Evolutionary conservation across 2,888 invertebrate species (phyloP), one percentile per base, ranked within the genome.

Genomic region (Aphodius sticticus): DNA sequence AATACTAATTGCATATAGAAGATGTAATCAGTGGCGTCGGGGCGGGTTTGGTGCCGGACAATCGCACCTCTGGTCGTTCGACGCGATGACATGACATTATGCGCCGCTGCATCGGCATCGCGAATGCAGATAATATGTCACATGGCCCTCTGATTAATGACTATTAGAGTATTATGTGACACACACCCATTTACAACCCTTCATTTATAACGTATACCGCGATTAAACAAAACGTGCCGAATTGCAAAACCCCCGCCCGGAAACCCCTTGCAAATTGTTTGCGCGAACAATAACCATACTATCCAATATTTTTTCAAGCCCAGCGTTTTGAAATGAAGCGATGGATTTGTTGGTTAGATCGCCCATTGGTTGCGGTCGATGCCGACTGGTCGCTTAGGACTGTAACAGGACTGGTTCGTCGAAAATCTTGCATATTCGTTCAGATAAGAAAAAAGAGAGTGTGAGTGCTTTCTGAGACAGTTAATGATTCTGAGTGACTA

Each of bases 101-200:
- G 85, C 85, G 83, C 84, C 84, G 82, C 81, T 83, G 83, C 81
- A 81, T 80, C 78, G 79, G 81, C 83, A 78, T 79, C 81, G 81
- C 79, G 81, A 82, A 84, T 84, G 81, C 83, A 86, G 87, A 86
- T 87, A 87, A 85, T 85, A 85, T 86, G 84, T 86, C 86, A 84
- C 86, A 86, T 86, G 53, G 26, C 53, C 86, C 83, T 84, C 84
- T 87, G 87, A 87, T 87, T 87, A 87, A 87, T 87, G 86, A 86
- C 82, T 84, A 81, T 83, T 81, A 80, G 84, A 84, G 86, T 83
- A 84, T 85, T 85, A 85, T 80, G 76, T 79, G 78, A 78, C 78
- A 77, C 76, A 76, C 77, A 77, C 76, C 78, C 76, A 78, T 80
- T 80, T 78, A 72, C 78, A 78, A 72, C 80, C 80, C 80, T 78